Conservation (phyloP, 2,888 invertebrate genomes). For the Actias luna region DNA sequence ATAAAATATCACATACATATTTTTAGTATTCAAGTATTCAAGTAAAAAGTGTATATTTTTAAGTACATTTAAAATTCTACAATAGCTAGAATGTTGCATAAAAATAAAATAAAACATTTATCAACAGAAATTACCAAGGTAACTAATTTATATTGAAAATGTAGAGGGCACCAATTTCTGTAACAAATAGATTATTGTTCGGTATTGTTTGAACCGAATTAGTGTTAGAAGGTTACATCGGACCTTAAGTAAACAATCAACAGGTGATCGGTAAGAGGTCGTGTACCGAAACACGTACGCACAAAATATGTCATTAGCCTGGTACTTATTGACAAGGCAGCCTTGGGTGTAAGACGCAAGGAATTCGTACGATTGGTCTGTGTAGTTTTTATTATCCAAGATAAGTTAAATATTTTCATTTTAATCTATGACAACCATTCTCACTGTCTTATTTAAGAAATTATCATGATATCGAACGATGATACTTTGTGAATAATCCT, state of each 20-base stretch:
- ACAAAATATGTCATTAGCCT: constrained; percentile 25
- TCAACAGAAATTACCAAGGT: background rate
- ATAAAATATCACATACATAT: no score
- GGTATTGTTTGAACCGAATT: constrained; percentile 12
- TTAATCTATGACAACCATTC: no score
- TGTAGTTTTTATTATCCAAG: background rate
- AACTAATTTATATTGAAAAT: background rate
- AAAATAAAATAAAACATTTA: background rate
- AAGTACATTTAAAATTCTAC: no score
- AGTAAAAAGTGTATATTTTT: no score
- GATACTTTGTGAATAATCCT: no score
- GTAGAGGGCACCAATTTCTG: constrained; percentile 3
- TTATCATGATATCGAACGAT: no score
- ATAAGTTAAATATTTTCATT: no score
- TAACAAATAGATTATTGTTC: constrained; percentile 7
- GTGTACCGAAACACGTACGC: constrained; percentile 34
- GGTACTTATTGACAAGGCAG: background rate
- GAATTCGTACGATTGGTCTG: background rate
- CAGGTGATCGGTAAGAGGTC: constrained; percentile 38
- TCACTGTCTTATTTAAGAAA: no score
- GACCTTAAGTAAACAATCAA: constrained; percentile 39
- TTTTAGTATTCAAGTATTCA: no score
- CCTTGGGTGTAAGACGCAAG: background rate
- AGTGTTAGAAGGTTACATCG: constrained; percentile 13
- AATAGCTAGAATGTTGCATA: background rate